Evolutionary conservation across 2,113 vertebrate species (phyloP).

Genomic region (Hypocryptadius cinnamomeus): DNA sequence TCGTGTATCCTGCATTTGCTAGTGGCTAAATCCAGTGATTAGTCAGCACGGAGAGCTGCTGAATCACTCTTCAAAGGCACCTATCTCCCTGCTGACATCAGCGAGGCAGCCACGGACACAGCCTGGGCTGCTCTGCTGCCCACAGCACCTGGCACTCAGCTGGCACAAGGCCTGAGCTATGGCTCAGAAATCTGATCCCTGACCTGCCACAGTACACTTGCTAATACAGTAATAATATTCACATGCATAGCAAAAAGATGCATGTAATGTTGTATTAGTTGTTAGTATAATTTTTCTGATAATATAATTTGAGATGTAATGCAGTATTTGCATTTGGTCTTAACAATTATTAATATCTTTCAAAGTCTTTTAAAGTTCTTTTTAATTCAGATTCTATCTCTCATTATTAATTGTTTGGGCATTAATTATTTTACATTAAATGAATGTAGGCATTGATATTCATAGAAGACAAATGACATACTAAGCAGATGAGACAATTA

Average conservation of each 20-base stretch:
- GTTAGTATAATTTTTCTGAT: not conserved
- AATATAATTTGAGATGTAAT: not conserved
- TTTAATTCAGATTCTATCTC: not conserved
- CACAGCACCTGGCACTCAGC: not conserved
- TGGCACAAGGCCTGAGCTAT: not conserved
- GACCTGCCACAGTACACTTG: not conserved
- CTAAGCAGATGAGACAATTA: constrained; percentile 15
- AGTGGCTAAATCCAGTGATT: constrained; percentile 62
- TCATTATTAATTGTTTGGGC: not conserved
- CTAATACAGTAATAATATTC: not conserved
- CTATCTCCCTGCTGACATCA: constrained; percentile 61
- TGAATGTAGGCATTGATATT: constrained; percentile 12
- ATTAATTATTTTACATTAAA: constrained; percentile 46
- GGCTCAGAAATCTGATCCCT: not conserved
- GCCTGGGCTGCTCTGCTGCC: not conserved
- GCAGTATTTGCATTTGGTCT: not conserved
- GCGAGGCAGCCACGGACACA: constrained; percentile 12
- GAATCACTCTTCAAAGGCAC: constrained; percentile 66
- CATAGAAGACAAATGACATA: not conserved
- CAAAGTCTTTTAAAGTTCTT: not conserved
- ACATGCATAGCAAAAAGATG: not conserved
- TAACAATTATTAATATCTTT: not conserved
- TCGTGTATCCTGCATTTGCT: constrained; percentile 38
- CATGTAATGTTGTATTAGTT: not conserved
- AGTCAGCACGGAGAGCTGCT: constrained; percentile 60